These are phyloP conservation scores for Cassiopea xamachana DNA, from an alignment of 30 jellyfish, hydroid and myxozoan species.

Conservation along the genomic window DNA sequence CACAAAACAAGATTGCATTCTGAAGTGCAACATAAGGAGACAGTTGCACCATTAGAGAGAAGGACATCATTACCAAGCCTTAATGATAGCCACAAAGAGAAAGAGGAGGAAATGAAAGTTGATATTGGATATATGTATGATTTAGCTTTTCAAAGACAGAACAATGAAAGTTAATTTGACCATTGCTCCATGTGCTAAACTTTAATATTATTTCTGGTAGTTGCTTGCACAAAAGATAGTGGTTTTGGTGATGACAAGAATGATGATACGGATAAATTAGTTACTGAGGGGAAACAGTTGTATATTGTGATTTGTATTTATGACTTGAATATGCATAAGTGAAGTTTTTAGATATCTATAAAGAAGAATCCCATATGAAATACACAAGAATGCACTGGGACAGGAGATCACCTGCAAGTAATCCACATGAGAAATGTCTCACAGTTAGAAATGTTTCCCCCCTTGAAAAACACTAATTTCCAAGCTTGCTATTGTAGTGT, in stretches of 20 bases:
- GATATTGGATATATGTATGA: constrained; percentile 69
- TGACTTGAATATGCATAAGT: too few relatives aligned
- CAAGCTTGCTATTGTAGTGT: neutral
- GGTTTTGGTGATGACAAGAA: too few relatives aligned
- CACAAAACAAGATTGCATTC: constrained; percentile 29
- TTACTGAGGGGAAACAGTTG: too few relatives aligned
- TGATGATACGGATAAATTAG: too few relatives aligned
- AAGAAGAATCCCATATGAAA: too few relatives aligned
- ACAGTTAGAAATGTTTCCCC: neutral
- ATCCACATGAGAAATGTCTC: too few relatives aligned
- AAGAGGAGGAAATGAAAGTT: constrained; percentile 50
- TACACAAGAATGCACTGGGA: too few relatives aligned
- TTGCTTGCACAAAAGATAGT: too few relatives aligned
- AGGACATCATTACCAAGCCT: constrained; percentile 59
- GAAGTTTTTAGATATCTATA: too few relatives aligned
- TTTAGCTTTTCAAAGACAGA: constrained; percentile 66
- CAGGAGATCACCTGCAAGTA: too few relatives aligned
- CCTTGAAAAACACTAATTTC: neutral
- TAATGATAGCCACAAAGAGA: constrained; percentile 8
- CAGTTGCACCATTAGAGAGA: constrained; percentile 2
- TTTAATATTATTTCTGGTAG: too few relatives aligned
- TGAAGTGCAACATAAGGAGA: constrained; percentile 20
- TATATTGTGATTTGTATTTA: too few relatives aligned
- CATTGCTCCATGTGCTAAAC: neutral
- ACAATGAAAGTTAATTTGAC: neutral